Evolutionary conservation across 2,888 invertebrate genomes (phyloP).

Genomic region (Oscheius myriophilus): DNA sequence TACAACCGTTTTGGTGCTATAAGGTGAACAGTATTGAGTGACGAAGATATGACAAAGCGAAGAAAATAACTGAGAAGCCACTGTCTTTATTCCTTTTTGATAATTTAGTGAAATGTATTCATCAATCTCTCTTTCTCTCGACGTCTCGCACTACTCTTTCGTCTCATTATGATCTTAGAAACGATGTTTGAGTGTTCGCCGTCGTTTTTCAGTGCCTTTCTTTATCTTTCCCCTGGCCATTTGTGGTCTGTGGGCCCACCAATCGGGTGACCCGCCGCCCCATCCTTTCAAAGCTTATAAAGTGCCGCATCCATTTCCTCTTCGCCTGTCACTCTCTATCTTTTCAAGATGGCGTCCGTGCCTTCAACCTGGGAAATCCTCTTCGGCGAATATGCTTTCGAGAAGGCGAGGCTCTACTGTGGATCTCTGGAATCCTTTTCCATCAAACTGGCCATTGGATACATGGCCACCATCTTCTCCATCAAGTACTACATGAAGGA

Average conservation of each 20-base stretch:
- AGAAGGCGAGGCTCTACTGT: slow-evolving; percentile 58
- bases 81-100: too few relatives aligned
- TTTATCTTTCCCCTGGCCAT: not conserved
- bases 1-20: too few relatives aligned
- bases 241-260: slow-evolving; percentile 8
- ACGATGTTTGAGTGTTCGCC: slow-evolving; percentile 8
- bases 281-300: not conserved
- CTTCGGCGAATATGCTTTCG: slow-evolving; percentile 59
- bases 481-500: slow-evolving; percentile 51
- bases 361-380: slow-evolving; percentile 31
- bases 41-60: too few relatives aligned
- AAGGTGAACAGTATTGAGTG: too few relatives aligned
- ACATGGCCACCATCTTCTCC: slow-evolving; percentile 44
- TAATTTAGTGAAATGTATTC: too few relatives aligned
- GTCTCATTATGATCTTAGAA: not conserved
- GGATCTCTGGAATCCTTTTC: slow-evolving; percentile 54
- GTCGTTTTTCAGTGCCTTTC: not conserved
- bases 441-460: slow-evolving; percentile 40
- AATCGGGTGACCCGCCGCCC: slow-evolving; percentile 8
- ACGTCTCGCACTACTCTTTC: too few relatives aligned
- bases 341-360: not conserved
- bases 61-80: too few relatives aligned
- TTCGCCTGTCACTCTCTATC: not conserved
- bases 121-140: too few relatives aligned
- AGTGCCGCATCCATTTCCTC: not conserved